These are phyloP conservation scores for Montipora capricornis DNA, from an alignment of 64 coral and sea anemone genomes.

Conservation along the genomic window DNA sequence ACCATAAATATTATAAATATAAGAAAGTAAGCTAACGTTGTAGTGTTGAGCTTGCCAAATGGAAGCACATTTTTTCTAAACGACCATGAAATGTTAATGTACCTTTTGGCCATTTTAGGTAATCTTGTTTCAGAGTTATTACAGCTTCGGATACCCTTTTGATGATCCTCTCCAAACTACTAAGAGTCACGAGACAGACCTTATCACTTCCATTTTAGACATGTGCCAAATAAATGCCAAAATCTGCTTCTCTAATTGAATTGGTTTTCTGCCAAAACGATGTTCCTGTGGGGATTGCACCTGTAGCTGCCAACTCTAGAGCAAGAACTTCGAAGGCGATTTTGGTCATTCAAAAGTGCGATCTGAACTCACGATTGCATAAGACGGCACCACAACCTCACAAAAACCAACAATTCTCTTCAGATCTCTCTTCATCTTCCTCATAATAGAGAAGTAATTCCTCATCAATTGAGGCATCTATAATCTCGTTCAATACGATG, in stretches of 20 bases:
- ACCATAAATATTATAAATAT: background rate
- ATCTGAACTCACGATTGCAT: too few species aligned
- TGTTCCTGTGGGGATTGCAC: slow-evolving; percentile 45
- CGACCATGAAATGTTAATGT: background rate
- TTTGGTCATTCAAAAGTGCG: too few species aligned
- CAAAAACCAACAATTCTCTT: background rate
- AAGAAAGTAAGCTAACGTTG: background rate
- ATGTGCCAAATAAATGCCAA: slow-evolving; percentile 54
- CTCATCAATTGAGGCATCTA: slow-evolving; percentile 40
- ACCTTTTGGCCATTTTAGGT: slow-evolving; percentile 61
- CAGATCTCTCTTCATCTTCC: slow-evolving; percentile 57
- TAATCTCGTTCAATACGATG: slow-evolving; percentile 20
- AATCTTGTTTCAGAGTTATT: slow-evolving; percentile 33
- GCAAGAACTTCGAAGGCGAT: too few species aligned
- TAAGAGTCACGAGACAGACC: slow-evolving; percentile 51
- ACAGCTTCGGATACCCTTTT: slow-evolving; percentile 49
- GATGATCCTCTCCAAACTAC: slow-evolving; percentile 51
- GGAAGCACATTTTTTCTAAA: background rate
- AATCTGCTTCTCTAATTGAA: slow-evolving; percentile 47
- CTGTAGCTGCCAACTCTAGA: slow-evolving; percentile 33
- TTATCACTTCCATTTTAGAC: slow-evolving; percentile 51
- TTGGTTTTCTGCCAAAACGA: slow-evolving; percentile 60
- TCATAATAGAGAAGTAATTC: slow-evolving; percentile 49
- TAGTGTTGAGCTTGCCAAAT: background rate
- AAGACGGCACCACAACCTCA: too few species aligned